A percentile compares a stretch with the other conserved stretches of the same genome.
These are phyloP conservation scores for Bujurquina vittata DNA, from an alignment of 2,113 vertebrate genomes.

Conservation along the genomic window DNA sequence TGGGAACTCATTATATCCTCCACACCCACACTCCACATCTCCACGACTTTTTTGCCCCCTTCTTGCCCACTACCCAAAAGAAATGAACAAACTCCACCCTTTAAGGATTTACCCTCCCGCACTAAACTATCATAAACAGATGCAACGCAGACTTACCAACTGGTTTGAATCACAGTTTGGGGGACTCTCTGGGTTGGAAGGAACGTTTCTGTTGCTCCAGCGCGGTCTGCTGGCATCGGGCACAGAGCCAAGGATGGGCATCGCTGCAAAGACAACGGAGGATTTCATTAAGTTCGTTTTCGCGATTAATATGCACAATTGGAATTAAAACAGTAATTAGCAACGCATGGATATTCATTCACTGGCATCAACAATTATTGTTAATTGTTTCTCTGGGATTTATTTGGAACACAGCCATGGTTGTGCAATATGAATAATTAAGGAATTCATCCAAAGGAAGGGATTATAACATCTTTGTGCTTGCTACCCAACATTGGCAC, in stretches of 20 bases:
- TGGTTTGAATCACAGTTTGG: slow-evolving; percentile 66
- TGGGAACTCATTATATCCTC: slow-evolving; percentile 80
- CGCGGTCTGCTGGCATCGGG: slow-evolving; percentile 89
- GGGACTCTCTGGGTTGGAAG: slow-evolving; percentile 79
- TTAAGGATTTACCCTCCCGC: slow-evolving; percentile 71
- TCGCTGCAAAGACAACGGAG: slow-evolving; percentile 86
- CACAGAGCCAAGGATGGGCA: slow-evolving; percentile 89
- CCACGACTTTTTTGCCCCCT: slow-evolving; percentile 70
- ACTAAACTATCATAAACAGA: slow-evolving; percentile 77
- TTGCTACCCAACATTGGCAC: slow-evolving; percentile 78
- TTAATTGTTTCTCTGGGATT: slow-evolving; percentile 69
- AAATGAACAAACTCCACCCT: slow-evolving; percentile 82
- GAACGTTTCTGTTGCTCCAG: slow-evolving; percentile 83
- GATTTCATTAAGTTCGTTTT: slow-evolving; percentile 88
- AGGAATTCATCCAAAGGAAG: slow-evolving; percentile 84
- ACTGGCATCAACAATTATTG: slow-evolving; percentile 57
- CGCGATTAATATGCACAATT: slow-evolving; percentile 60
- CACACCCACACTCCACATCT: slow-evolving; percentile 71
- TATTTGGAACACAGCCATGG: slow-evolving; percentile 78
- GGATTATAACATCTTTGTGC: slow-evolving; percentile 84
- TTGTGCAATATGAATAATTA: slow-evolving; percentile 84
- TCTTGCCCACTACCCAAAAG: slow-evolving; percentile 82
- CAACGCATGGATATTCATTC: slow-evolving; percentile 67
- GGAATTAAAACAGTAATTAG: slow-evolving; percentile 76
- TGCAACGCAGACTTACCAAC: slow-evolving; percentile 74